Conservation (phyloP, 2,888 invertebrate species). For the Timema podura region DNA sequence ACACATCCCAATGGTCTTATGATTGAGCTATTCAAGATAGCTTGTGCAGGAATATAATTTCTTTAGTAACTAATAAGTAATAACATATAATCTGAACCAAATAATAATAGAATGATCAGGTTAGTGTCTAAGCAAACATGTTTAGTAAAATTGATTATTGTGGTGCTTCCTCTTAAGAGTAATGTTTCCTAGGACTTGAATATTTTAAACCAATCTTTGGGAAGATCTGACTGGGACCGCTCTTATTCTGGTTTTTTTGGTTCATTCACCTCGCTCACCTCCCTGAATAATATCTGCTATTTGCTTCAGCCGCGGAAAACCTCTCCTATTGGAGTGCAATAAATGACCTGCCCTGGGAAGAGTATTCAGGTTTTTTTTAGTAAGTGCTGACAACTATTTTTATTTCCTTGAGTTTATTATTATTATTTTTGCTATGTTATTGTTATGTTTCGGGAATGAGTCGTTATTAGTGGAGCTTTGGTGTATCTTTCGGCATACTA, state of each 20-base stretch:
- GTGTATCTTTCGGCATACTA: neutral
- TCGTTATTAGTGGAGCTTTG: neutral
- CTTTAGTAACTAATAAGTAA: too few relatives aligned
- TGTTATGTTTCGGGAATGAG: neutral
- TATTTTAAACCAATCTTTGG: constrained; percentile 1
- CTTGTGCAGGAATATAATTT: too few relatives aligned
- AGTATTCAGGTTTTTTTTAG: constrained; percentile 11
- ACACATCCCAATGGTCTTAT: too few relatives aligned
- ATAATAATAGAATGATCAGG: too few relatives aligned
- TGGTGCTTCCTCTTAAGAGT: too few relatives aligned
- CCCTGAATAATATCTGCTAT: constrained; percentile 11
- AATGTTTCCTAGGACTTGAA: too few relatives aligned
- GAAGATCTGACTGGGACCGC: constrained; percentile 10
- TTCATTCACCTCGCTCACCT: neutral
- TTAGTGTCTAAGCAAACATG: too few relatives aligned
- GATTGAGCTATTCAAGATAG: too few relatives aligned
- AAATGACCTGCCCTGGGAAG: neutral
- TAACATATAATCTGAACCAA: too few relatives aligned
- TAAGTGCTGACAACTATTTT: neutral
- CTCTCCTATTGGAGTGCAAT: neutral
- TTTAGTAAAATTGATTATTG: too few relatives aligned
- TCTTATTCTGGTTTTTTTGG: neutral
- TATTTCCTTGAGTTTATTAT: neutral
- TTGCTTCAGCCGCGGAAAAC: constrained; percentile 12
- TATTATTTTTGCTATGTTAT: neutral